These are phyloP conservation scores for Cromileptes altivelis DNA, from an alignment of 2,113 vertebrate genomes.

Conservation along the genomic window DNA sequence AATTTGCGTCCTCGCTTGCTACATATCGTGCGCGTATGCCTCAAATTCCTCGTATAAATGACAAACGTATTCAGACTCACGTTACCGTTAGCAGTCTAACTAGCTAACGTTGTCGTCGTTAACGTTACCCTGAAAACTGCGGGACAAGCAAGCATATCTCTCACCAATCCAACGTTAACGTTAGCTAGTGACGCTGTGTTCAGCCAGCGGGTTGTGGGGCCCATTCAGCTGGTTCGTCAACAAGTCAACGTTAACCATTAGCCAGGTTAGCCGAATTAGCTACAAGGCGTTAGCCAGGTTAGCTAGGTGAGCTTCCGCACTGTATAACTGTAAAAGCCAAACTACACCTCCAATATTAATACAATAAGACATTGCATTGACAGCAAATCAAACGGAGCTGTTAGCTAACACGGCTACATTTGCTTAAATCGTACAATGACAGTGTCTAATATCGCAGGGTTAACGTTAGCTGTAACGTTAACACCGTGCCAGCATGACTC, in stretches of 20 bases:
- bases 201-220: conserved; percentile 81
- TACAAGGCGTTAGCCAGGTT: conserved; percentile 58
- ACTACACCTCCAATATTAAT: neutral
- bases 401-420: conserved; percentile 41
- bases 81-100: conserved; percentile 72
- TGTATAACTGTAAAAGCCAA: conserved; percentile 5
- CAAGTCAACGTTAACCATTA: conserved; percentile 82
- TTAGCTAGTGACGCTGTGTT: conserved; percentile 80
- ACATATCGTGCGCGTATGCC: conserved; percentile 56
- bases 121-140: conserved; percentile 75
- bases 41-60: conserved; percentile 58
- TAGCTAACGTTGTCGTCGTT: conserved; percentile 74
- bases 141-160: conserved; percentile 73
- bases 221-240: conserved; percentile 82
- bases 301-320: conserved; percentile 37
- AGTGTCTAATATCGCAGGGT: conserved; percentile 70
- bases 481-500: conserved; percentile 72
- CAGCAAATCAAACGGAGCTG: conserved; percentile 10
- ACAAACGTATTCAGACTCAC: conserved; percentile 50
- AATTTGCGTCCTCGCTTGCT: conserved; percentile 59
- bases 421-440: conserved; percentile 66
- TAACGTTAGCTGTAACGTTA: conserved; percentile 66
- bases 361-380: neutral
- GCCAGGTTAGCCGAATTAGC: conserved; percentile 73
- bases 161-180: conserved; percentile 72